Conservation (phyloP, 2,113 vertebrate genomes). For the Megaceryle torquata region DNA sequence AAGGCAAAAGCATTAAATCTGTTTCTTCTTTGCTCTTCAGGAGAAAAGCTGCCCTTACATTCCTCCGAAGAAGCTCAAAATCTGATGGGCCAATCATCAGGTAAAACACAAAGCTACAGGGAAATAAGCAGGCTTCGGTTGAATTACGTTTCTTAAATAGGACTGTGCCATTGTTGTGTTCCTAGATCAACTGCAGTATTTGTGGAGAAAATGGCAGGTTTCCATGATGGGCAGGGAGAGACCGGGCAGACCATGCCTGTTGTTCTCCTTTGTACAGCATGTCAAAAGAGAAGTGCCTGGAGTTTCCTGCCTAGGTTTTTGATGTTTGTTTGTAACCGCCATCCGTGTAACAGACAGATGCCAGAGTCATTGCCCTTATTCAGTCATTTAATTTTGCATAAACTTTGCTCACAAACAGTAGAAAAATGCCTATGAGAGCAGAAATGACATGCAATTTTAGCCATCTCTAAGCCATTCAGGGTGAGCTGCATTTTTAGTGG, state of each 20-base stretch:
- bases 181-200: background rate
- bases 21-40: constrained; percentile 87
- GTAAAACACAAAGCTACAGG: constrained; percentile 71
- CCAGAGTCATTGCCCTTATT: background rate
- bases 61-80: constrained; percentile 88
- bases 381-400: constrained; percentile 6
- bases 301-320: background rate
- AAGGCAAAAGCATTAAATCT: constrained; percentile 83
- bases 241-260: background rate
- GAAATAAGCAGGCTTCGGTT: constrained; percentile 26
- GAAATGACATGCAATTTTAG: background rate
- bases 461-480: background rate
- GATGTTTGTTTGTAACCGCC: background rate
- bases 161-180: background rate
- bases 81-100: constrained; percentile 86
- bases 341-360: background rate
- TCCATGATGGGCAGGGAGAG: background rate
- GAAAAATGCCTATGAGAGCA: background rate
- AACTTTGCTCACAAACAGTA: background rate
- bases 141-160: background rate
- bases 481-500: background rate
- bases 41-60: constrained; percentile 88
- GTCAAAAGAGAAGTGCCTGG: background rate
- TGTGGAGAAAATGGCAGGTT: background rate
- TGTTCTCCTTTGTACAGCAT: background rate